Conservation (phyloP, 2,113 vertebrate genomes). For the Parotia lawesii region DNA sequence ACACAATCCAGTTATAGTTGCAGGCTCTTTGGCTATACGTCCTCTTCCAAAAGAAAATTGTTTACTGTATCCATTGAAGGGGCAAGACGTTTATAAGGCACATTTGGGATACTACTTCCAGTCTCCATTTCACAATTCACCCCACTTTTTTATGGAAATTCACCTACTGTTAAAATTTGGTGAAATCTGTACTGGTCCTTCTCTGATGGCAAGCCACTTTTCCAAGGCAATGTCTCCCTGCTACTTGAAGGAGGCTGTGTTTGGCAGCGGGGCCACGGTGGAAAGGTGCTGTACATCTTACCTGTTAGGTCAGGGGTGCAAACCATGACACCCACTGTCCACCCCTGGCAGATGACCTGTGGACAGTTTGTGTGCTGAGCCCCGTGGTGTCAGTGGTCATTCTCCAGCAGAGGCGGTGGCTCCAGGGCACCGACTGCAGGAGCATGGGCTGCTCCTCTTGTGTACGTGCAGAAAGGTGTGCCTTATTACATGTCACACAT, state of each 20-base stretch:
- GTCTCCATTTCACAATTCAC: background rate
- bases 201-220: fast-evolving
- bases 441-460: background rate
- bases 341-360: background rate
- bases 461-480: background rate
- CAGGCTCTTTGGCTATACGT: fast-evolving
- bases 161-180: background rate
- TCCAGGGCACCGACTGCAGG: background rate
- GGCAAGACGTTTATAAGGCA: background rate
- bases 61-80: background rate
- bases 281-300: background rate
- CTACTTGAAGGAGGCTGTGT: background rate
- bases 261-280: fast-evolving
- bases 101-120: background rate
- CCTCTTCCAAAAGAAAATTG: background rate
- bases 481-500: background rate
- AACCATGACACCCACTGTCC: background rate
- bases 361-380: background rate
- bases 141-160: background rate
- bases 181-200: background rate
- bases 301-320: background rate
- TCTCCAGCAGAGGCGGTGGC: background rate
- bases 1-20: background rate
- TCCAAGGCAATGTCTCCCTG: background rate
- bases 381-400: background rate